Conservation (phyloP, 2,113 vertebrate species). For the Hippocampus guttulatus region DNA sequence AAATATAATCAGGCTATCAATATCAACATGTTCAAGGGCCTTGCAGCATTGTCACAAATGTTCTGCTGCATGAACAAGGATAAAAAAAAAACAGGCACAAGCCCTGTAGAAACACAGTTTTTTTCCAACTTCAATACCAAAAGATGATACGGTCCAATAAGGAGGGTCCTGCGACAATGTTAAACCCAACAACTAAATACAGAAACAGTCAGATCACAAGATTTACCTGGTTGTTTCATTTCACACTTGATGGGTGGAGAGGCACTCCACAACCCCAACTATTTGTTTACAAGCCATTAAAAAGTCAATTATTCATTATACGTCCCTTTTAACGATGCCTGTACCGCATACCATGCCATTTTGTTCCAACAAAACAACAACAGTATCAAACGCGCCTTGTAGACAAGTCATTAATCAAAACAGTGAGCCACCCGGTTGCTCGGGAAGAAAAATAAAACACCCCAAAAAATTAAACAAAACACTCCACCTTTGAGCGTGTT, state of each 20-base stretch:
- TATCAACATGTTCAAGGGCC: not conserved
- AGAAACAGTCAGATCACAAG: not conserved
- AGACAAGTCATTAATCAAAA: constrained; percentile 61
- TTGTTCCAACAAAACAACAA: constrained; percentile 29
- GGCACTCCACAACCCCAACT: not conserved
- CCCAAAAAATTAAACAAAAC: constrained; percentile 42
- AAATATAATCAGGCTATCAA: too few relatives aligned
- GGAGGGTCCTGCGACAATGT: not conserved
- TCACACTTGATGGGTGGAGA: not conserved
- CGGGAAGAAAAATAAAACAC: constrained; percentile 43
- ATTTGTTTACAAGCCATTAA: not conserved
- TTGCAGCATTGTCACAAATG: not conserved
- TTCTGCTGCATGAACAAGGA: not conserved
- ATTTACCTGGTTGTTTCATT: not conserved
- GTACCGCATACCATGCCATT: not conserved
- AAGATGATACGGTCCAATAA: not conserved
- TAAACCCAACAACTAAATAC: not conserved
- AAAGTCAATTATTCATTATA: not conserved
- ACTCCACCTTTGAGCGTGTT: constrained; percentile 50
- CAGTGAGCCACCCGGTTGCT: constrained; percentile 49
- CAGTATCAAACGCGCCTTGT: constrained; percentile 36
- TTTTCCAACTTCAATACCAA: not conserved
- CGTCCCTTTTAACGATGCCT: not conserved
- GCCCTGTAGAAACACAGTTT: not conserved
- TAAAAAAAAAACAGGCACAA: not conserved